Base-by-base conservation (phyloP, 2,797 vertebrate species). In the Coregonus suidteri region DNA sequence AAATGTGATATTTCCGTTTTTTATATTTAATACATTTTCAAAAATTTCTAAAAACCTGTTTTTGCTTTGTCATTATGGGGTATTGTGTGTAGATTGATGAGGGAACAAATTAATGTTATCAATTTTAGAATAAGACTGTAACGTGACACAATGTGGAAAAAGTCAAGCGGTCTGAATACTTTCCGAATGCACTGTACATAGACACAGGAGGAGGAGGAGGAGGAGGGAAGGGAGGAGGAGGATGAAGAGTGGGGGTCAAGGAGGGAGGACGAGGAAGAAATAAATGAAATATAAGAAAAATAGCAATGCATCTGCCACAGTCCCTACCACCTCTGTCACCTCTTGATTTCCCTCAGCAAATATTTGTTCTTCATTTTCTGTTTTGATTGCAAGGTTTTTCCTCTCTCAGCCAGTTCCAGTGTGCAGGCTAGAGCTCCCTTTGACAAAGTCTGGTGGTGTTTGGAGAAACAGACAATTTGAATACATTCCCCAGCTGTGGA, bases 321-420 rank as follows among this genome's bases (percentile, higher is more conserved):
- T 79, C 66, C 47, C 73, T 47, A 31, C 68, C 69, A 37, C 77
- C 56, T 70, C 56, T 79, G 65, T 62, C 74, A 72, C 31, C 47
- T 76, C 78, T 68, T 76, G 47, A 73, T 72, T 76, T 66, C 15
- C 51, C 71, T 53, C 76, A 0, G 56, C 76, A 77, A 77, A 77
- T 73, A 77, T 77, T 72, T 77, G 68, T 71, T 71, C 69, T 77
- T 53, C 75, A 71, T 64, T 71, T 31, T 71, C 69, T 30, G 37
- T 77, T 56, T 59, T 77, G 75, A 77, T 77, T 77, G 68, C 75
- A 16, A 3, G 56, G 69, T 52, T 6, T n/a, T 41, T 73, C 35
- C 41, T 13, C 52, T 73, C 52, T 34, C 67, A n/a, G 68, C 37
- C 18, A 0, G 37, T 18, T 41, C 30, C 53, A 53, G 2, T 18